Percentiles rank a stretch among this genome's conserved stretches.
Evolutionary conservation across 2,888 invertebrate species (phyloP).

Genomic region (Ennomos erosarius): DNA sequence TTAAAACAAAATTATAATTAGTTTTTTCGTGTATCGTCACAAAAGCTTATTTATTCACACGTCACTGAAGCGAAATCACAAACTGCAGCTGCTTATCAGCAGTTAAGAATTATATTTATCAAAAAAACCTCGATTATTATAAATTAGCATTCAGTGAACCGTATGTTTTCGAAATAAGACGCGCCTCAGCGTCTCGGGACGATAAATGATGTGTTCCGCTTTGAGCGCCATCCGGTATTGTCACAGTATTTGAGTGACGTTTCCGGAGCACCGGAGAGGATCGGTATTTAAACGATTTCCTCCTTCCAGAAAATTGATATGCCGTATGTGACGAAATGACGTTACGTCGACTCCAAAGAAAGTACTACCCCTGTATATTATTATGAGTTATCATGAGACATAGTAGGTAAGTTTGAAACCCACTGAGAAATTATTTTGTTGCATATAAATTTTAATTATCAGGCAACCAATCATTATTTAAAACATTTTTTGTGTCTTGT

Average conservation of each 20-base stretch:
- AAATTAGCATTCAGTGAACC: background rate
- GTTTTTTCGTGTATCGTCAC: too few species aligned
- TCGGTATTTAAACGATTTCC: conserved; percentile 19
- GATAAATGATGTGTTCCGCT: conserved; percentile 59
- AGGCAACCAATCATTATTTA: too few species aligned
- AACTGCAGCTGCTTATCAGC: too few species aligned
- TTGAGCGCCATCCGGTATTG: conserved; percentile 56
- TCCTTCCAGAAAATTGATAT: conserved; percentile 14
- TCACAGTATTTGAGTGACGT: conserved; percentile 59
- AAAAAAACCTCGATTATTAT: background rate
- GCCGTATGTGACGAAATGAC: background rate
- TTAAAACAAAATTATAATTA: too few species aligned
- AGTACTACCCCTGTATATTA: too few species aligned
- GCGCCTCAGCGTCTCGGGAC: conserved; percentile 39
- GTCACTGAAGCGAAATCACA: too few species aligned
- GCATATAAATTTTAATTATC: too few species aligned
- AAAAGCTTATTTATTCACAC: too few species aligned
- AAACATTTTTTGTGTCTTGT: too few species aligned
- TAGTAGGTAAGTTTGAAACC: too few species aligned
- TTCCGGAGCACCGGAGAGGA: conserved; percentile 32
- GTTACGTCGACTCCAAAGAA: background rate
- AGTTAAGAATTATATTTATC: conserved; percentile 6
- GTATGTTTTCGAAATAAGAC: conserved; percentile 48
- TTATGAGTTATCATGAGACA: too few species aligned
- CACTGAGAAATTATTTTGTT: too few species aligned